Conservation (phyloP, 1,140 invertebrate genomes). For the Copidosoma floridanum region DNA sequence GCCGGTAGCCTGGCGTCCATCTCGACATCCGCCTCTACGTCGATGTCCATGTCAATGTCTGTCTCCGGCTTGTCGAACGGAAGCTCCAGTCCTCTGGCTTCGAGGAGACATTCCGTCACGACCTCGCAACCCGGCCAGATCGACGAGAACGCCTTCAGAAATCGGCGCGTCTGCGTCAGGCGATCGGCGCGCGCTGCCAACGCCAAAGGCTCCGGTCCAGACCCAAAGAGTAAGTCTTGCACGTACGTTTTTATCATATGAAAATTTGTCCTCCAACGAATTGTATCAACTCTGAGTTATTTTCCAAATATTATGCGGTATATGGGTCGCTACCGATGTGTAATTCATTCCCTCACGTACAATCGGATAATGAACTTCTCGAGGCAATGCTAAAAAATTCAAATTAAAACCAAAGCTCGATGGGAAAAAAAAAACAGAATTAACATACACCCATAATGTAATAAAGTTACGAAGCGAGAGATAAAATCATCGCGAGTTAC, state of each 20-base stretch:
- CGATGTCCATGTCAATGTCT: constrained; percentile 77
- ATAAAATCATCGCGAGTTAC: too few relatives aligned
- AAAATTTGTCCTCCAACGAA: too few relatives aligned
- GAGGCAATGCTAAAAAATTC: too few relatives aligned
- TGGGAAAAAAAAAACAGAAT: not conserved
- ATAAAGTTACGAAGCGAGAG: not conserved
- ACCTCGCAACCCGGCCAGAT: constrained; percentile 65
- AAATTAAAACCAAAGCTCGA: not conserved
- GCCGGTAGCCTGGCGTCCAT: constrained; percentile 56
- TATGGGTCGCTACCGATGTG: too few relatives aligned
- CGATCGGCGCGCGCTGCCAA: constrained; percentile 72
- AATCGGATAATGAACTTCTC: too few relatives aligned
- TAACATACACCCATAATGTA: not conserved
- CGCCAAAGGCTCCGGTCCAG: constrained; percentile 59
- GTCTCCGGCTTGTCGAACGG: constrained; percentile 75
- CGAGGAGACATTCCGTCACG: constrained; percentile 77
- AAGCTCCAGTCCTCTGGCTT: constrained; percentile 73
- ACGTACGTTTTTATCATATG: too few relatives aligned
- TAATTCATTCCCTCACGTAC: too few relatives aligned
- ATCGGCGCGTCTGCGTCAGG: constrained; percentile 69
- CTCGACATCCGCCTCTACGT: constrained; percentile 71
- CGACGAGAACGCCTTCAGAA: constrained; percentile 68
- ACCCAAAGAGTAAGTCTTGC: constrained; percentile 32
- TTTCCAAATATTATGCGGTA: too few relatives aligned
- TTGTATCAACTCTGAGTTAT: too few relatives aligned